These are phyloP conservation scores for Numida meleagris DNA, from an alignment of 2,113 vertebrate genomes.

Conservation along the genomic window DNA sequence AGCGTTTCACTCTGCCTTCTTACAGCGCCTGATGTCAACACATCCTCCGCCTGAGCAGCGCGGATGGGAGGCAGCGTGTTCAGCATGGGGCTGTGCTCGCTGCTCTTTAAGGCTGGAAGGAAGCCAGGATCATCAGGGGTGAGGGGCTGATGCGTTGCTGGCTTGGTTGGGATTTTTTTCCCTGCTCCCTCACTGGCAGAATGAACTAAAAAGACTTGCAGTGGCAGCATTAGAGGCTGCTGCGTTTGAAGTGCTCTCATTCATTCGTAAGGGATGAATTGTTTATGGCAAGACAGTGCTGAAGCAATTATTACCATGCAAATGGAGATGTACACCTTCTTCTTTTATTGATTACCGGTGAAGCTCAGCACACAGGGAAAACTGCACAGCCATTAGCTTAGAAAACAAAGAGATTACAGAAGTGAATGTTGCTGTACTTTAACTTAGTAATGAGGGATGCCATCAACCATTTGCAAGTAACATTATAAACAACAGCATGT, in stretches of 20 bases:
- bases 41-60: neutral
- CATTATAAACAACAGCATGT: neutral
- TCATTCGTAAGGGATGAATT: neutral
- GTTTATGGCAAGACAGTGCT: neutral
- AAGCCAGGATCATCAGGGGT: neutral
- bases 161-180: neutral
- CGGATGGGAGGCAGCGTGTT: rapidly evolving
- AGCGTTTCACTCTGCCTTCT: neutral
- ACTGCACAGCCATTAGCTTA: neutral
- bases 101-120: neutral
- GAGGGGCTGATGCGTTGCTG: neutral
- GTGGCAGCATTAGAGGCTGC: neutral
- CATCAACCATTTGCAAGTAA: neutral
- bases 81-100: neutral
- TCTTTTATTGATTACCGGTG: neutral
- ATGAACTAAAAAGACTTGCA: neutral
- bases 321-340: neutral
- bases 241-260: neutral
- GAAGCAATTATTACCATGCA: neutral
- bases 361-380: neutral
- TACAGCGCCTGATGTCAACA: neutral
- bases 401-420: neutral
- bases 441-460: neutral
- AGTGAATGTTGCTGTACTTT: neutral
- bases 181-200: neutral